Evolutionary conservation across 2,888 invertebrate genomes (phyloP), one percentile per base, ranked within the genome.

Genomic region (Quadroppia sp.): DNA sequence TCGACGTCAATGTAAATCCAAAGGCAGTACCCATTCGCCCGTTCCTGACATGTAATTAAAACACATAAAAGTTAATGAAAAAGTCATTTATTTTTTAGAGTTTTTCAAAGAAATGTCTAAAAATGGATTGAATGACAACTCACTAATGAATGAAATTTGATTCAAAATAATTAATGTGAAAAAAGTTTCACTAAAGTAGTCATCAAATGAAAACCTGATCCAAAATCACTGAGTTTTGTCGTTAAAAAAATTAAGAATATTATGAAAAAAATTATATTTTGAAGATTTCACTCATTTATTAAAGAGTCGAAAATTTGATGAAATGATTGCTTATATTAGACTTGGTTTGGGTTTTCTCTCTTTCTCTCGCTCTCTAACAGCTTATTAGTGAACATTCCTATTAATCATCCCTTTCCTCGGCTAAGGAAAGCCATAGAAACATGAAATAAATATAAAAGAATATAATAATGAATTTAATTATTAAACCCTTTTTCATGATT

Each of bases 161-260:
- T 30, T 23, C 9, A 11, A 25, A 56, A 32, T 61, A 61, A 61
- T 61, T 61, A 61, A 61, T 61, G 15, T 25, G 7, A 13, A 61
- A 61, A 61, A 17, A 17, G 7, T 20, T 59, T 15, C 2, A 25
- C 3, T 32, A 28, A 32, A 23, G 30, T 30, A 61, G 11, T 61
- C 7, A 30, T 30, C 11, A 25, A 61, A 28, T 30, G 32, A 61
- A 61, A 61, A 61, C 30, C 3, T 61, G 61, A 61, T 28, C 30
- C 25, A 28, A 61, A 61, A 61, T 13, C 30, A 15, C 48, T 4
- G 13, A 53, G 53, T 53, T 53, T 53, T 53, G 11, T 53, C 32
- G 25, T 61, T 61, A 32, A 61, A 61, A 61, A 61, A 61, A 61
- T 61, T 61, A 61, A 61, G 61, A 61, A 9, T 53, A 53, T 53